phyloP scores from a whole-genome alignment of 2,113 vertebrate genomes.

The Passer domesticus region DNA sequence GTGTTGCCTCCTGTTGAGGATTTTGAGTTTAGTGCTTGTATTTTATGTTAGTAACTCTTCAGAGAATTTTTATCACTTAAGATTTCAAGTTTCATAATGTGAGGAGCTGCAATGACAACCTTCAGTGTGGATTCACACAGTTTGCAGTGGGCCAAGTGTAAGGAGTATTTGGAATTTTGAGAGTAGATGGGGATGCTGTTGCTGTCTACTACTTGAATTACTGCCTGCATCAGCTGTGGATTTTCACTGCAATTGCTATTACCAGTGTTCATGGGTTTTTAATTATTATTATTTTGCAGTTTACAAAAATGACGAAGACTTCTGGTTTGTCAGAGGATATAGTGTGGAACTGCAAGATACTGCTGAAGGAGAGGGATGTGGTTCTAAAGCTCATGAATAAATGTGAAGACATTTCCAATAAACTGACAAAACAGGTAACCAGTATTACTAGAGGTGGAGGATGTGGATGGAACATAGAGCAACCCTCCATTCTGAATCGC shows the following conservation, averaged over 20 bases:
- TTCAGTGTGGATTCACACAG: neutral
- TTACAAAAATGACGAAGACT: constrained; percentile 77
- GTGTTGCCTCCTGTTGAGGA: neutral
- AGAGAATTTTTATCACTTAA: neutral
- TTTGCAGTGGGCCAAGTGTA: neutral
- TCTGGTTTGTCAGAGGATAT: constrained; percentile 85
- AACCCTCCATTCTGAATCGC: constrained; percentile 84
- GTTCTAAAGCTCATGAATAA: constrained; percentile 91
- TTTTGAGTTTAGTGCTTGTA: neutral
- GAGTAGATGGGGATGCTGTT: neutral
- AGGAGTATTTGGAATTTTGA: neutral
- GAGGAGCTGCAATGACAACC: neutral
- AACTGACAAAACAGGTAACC: constrained; percentile 86
- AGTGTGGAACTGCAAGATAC: constrained; percentile 84
- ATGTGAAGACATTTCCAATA: constrained; percentile 90
- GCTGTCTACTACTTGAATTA: neutral
- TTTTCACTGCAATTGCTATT: neutral
- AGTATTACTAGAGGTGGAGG: constrained; percentile 78
- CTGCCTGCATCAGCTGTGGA: neutral
- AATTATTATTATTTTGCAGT: constrained; percentile 58
- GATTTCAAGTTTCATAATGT: neutral
- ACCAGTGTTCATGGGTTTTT: neutral
- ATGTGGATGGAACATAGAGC: constrained; percentile 77
- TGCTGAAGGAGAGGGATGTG: constrained; percentile 90
- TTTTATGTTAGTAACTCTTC: neutral